Conservation (phyloP, 2,113 vertebrate species). For the Motacilla alba region DNA sequence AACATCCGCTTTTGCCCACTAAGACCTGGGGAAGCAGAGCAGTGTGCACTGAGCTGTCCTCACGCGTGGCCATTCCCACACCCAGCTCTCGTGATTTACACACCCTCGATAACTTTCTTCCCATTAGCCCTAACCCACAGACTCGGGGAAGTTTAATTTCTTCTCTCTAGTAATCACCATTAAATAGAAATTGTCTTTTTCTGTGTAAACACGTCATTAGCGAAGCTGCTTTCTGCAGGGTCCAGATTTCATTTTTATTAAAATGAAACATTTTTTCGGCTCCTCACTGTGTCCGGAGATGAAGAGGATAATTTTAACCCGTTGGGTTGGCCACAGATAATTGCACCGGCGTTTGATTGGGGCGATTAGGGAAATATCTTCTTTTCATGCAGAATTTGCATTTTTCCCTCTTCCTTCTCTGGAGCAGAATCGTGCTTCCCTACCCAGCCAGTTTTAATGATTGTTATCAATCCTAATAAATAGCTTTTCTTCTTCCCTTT, state of each 20-base stretch:
- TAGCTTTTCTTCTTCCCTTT: conserved; percentile 72
- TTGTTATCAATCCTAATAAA: conserved; percentile 75
- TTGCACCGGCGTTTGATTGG: conserved; percentile 78
- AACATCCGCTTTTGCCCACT: rapidly evolving
- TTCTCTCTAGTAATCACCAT: conserved; percentile 80
- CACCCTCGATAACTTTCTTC: conserved; percentile 60
- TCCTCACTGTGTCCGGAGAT: conserved; percentile 76
- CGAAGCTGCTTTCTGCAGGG: conserved; percentile 76
- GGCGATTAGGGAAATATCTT: conserved; percentile 78
- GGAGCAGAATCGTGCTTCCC: conserved; percentile 65
- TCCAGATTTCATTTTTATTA: conserved; percentile 84
- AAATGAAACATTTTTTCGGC: conserved; percentile 78
- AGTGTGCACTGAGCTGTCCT: neutral
- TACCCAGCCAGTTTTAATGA: conserved; percentile 74
- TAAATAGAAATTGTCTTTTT: conserved; percentile 84
- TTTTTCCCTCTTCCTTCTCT: conserved; percentile 67
- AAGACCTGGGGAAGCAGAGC: rapidly evolving
- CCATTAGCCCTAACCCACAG: conserved; percentile 76
- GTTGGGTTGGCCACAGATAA: conserved; percentile 78
- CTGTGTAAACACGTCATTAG: conserved; percentile 83
- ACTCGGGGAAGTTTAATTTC: conserved; percentile 80
- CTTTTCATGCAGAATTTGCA: conserved; percentile 75
- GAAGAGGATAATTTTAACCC: conserved; percentile 79
- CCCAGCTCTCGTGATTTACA: neutral
- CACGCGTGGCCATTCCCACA: rapidly evolving